Evolutionary conservation across 2,113 vertebrate genomes (phyloP).

Genomic region (Marcusenius ussheri): DNA sequence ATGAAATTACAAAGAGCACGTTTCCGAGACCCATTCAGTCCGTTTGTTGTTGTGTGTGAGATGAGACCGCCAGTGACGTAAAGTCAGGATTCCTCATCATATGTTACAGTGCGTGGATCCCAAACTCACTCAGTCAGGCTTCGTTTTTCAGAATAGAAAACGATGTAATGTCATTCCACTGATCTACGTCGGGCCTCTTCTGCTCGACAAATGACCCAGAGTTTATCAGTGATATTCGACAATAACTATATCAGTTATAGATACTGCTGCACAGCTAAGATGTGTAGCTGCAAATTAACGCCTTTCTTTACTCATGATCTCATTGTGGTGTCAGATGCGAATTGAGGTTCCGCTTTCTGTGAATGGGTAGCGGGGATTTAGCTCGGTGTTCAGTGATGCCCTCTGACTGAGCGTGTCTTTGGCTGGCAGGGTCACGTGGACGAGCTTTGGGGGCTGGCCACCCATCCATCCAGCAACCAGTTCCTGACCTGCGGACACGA

Average conservation of each 20-base stretch:
- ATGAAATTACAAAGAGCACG: background rate
- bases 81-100: background rate
- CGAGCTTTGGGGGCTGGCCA: conserved; percentile 83
- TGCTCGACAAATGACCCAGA: background rate
- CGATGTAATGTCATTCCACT: background rate
- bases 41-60: background rate
- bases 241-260: background rate
- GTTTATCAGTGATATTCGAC: background rate
- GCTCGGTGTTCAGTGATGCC: too few relatives aligned
- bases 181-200: background rate
- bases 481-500: conserved; percentile 84
- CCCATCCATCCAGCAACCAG: conserved; percentile 71
- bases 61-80: background rate
- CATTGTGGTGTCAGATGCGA: background rate
- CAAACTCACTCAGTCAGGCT: too few relatives aligned
- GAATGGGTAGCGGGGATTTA: background rate
- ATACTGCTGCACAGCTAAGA: background rate
- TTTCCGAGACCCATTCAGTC: background rate
- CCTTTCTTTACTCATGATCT: background rate
- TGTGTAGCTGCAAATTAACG: background rate
- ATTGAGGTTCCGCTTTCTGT: background rate
- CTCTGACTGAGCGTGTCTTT: background rate
- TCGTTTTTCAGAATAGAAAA: background rate
- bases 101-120: background rate
- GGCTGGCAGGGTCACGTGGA: conserved; percentile 74